Evolutionary conservation across 2,113 vertebrate species (phyloP).

Genomic region (Setophaga petechia): DNA sequence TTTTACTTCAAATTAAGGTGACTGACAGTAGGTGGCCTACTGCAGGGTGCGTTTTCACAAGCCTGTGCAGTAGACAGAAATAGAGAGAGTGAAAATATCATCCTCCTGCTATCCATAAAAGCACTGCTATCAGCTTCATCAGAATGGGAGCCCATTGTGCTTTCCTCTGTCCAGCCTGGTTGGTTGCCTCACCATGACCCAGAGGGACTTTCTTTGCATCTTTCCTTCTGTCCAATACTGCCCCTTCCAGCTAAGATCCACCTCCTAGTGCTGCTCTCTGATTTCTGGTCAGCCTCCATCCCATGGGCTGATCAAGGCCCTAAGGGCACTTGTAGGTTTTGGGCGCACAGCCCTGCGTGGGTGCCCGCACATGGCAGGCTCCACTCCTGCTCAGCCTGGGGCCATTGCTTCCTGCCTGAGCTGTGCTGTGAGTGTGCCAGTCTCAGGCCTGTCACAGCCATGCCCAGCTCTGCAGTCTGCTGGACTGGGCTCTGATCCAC

Average conservation of each 20-base stretch:
- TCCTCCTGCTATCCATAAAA: neutral
- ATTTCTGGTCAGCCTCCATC: neutral
- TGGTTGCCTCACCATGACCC: neutral
- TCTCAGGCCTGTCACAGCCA: neutral
- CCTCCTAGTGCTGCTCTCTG: neutral
- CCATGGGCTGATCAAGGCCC: neutral
- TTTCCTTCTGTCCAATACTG: neutral
- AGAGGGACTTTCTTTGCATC: neutral
- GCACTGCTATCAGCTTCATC: neutral
- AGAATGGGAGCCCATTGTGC: neutral
- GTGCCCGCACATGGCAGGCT: rapidly evolving
- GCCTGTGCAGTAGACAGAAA: neutral
- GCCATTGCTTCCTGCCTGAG: neutral
- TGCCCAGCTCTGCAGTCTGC: neutral
- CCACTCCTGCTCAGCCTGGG: rapidly evolving
- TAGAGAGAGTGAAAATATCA: neutral
- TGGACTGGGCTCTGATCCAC: neutral
- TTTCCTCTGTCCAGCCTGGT: neutral
- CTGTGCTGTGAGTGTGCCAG: neutral
- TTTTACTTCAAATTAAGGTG: neutral
- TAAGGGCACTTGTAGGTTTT: rapidly evolving
- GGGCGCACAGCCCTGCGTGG: rapidly evolving
- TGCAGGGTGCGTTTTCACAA: neutral
- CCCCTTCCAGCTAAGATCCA: neutral
- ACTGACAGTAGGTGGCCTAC: neutral